Evolutionary conservation across 2,113 vertebrate species (phyloP), one percentile per base, ranked within the genome.

Genomic region (Gallinago media): DNA sequence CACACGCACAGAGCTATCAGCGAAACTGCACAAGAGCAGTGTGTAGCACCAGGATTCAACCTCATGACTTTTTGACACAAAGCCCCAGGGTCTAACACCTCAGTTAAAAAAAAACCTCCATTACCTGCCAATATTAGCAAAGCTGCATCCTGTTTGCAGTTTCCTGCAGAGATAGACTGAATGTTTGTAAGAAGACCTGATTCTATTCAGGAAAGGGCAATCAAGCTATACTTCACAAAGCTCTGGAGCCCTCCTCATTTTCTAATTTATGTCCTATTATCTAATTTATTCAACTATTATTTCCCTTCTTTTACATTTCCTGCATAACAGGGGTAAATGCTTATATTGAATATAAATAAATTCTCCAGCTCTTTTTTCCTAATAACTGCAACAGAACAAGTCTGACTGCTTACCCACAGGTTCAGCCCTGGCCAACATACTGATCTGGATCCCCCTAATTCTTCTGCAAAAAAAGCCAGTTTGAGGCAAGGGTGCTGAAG

Each of bases 71-170:
- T n/a, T n/a, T 85, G 47, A 78, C 21, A n/a, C 42, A 42, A 32
- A 78, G 15, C 19, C 9, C 25, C 1, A 0, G 29, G 25, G 34
- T 42, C 66, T 42, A 58, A 3, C 25, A 50, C 66, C 82, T 76
- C 44, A 73, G 44, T 27, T 23, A 9, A 82, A 68, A 55, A 72
- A 75, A 58, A 20, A 0, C 10, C 31, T 61, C n/a, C 16, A 27
- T 47, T 25, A 84, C 34, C 50, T 80, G 86, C 59, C 89, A 89
- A 23, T 58, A 84, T 77, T 68, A 95, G 55, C 80, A 95, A 92
- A 95, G 78, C 74, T 96, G 89, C 25, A 67, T 75, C 77, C 84
- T 85, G 81, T 85, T 77, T 61, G 65, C 27, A 62, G 1, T 38
- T 89, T 44, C 26, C 58, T 46, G 59, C 9, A 27, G 67, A 75